phyloP scores from a whole-genome alignment of 2,797 vertebrate genomes.

The Clarias platycephalus region DNA sequence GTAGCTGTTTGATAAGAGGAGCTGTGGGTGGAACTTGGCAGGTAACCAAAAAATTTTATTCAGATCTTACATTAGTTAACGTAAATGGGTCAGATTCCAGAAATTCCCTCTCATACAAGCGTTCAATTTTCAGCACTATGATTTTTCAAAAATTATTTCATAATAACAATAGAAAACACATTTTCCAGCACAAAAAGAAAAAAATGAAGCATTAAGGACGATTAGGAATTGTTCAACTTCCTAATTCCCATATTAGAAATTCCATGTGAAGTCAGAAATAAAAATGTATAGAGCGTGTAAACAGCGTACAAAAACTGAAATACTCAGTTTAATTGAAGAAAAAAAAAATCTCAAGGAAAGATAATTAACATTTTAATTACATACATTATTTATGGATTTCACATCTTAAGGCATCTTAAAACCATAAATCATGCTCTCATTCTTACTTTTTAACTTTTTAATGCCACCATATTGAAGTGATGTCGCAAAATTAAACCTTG shows the following conservation, averaged over 20 bases:
- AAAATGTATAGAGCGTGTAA: not conserved
- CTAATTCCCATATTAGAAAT: not conserved
- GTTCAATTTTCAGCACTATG: not conserved
- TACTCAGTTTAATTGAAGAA: too few species aligned
- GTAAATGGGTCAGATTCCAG: not conserved
- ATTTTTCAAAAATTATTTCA: not conserved
- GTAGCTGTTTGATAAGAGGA: not conserved
- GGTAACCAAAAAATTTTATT: not conserved
- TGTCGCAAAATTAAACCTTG: not conserved
- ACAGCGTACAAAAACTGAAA: not conserved
- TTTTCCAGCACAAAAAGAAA: not conserved
- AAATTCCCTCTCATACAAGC: not conserved
- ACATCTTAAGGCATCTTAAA: not conserved
- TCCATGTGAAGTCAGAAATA: not conserved
- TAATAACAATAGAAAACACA: not conserved
- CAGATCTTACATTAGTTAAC: not conserved
- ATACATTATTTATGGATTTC: not conserved
- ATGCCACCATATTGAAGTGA: not conserved
- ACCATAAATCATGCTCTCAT: not conserved
- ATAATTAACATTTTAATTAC: not conserved
- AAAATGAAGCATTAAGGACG: not conserved
- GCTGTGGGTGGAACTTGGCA: not conserved
- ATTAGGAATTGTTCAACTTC: not conserved
- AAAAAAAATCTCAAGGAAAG: not conserved
- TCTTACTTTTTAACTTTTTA: not conserved